Evolutionary conservation across 2,888 invertebrate species (phyloP), one percentile per base, ranked within the genome.

Genomic region (Pinctada fucata): DNA sequence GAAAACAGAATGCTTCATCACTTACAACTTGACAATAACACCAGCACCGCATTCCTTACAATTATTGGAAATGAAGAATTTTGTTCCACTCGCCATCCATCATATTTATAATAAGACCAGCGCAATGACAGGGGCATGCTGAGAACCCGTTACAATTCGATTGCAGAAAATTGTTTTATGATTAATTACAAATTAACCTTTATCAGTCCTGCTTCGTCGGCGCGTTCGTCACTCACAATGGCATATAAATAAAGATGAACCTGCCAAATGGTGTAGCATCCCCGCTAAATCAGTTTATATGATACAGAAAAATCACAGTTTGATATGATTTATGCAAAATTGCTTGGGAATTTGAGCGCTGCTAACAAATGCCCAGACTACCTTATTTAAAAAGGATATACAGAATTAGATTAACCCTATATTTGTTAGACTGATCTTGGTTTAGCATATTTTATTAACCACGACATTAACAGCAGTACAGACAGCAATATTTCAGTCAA

Each of bases 151-250:
- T 52, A 75, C 68, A 75, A 75, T 75, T 75, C 66, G 75, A 75
- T 75, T 75, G 51, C 50, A 48, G 13, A 51, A 68, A 75, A 75
- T 75, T 75, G 75, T n/a, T 75, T 68, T 68, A 75, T 75, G 75
- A 75, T 75, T 75, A 75, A 75, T 75, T 68, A 75, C 75, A 52
- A 69, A 51, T 75, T 68, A 75, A 75, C 75, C 75, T 51, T 51
- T 16, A 16, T 16, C 52, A 58, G 16, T 49, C 58, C 65, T 49
- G 73, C 49, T 73, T 52, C 49, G 31, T 31, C 48, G 16, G 45
- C 45, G 48, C 64, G 48, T 31, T 65, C 66, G 58, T 66, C 73
- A 65, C 64, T 73, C 73, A 73, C 13, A 13, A 6, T 6, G 13
- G 6, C 58, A 13, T 58, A 58, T 58, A 58, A 58, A 58, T 58